phyloP scores from a whole-genome alignment of 30 jellyfish, hydroid and myxozoan genomes.

The Cassiopea andromeda region DNA sequence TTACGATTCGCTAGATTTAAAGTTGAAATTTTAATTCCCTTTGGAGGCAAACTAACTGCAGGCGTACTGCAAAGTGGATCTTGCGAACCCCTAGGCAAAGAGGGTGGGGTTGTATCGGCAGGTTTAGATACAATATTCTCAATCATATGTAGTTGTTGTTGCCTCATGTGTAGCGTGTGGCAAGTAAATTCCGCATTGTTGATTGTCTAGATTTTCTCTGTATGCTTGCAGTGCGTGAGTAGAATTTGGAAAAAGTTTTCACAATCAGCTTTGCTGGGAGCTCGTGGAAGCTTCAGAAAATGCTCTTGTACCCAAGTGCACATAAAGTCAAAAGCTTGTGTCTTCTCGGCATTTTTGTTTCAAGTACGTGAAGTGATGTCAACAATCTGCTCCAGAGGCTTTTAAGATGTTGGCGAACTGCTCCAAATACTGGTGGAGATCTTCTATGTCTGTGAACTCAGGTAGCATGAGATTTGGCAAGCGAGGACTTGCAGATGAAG shows the following conservation, averaged over 20 bases:
- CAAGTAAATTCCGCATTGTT: constrained; percentile 29
- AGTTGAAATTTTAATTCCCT: too few relatives aligned
- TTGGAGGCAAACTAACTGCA: too few relatives aligned
- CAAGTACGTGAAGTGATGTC: constrained; percentile 6
- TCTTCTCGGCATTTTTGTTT: constrained; percentile 64
- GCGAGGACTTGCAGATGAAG: neutral
- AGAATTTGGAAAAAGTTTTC: neutral
- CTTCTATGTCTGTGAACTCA: constrained; percentile 22
- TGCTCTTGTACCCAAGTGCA: neutral
- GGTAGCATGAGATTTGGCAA: constrained; percentile 27
- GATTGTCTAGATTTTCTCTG: constrained; percentile 15
- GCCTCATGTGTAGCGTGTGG: constrained; percentile 1
- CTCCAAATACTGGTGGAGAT: constrained; percentile 19
- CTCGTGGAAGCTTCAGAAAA: neutral
- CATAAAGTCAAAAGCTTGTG: constrained; percentile 35
- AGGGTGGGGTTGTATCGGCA: too few relatives aligned
- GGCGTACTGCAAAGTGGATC: too few relatives aligned
- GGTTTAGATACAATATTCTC: too few relatives aligned
- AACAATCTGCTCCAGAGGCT: constrained; percentile 17
- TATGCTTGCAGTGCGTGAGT: neutral
- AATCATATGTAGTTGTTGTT: too few relatives aligned
- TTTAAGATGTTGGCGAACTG: constrained; percentile 34
- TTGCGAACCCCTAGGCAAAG: too few relatives aligned
- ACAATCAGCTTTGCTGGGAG: constrained; percentile 2
- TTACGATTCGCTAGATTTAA: too few relatives aligned